Evolutionary conservation across 2,797 vertebrate species (phyloP).

Genomic region (Poecilia picta): DNA sequence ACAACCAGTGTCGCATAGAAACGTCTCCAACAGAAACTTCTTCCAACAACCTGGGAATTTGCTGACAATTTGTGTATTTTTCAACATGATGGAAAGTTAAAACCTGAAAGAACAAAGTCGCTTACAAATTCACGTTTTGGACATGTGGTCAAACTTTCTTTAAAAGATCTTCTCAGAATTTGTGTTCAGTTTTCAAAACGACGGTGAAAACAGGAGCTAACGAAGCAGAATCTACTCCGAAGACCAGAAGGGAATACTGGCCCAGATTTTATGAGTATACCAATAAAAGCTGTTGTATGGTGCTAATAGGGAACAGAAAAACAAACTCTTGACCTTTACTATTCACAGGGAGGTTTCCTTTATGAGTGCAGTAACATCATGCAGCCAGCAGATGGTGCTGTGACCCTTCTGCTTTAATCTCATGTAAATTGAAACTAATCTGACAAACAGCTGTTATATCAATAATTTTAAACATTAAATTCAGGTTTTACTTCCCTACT

Average conservation of each 20-base stretch:
- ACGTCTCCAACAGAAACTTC: background rate
- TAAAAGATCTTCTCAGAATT: background rate
- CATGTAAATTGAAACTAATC: background rate
- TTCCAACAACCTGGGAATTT: background rate
- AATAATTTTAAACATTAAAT: background rate
- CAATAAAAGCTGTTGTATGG: background rate
- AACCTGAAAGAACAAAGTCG: background rate
- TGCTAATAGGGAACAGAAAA: too few species aligned
- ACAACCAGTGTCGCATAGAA: background rate
- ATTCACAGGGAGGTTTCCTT: too few species aligned
- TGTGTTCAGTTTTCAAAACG: background rate
- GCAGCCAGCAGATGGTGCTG: background rate
- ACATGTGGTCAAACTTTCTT: background rate
- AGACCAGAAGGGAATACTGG: background rate
- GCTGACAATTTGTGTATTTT: background rate
- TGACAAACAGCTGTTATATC: background rate
- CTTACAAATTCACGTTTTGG: background rate
- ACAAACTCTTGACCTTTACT: too few species aligned
- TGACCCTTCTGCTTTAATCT: background rate
- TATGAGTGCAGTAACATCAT: conserved; percentile 5
- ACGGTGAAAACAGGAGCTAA: background rate
- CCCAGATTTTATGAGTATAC: background rate
- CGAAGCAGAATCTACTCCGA: background rate
- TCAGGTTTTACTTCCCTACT: background rate
- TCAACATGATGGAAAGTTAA: background rate